phyloP scores from a whole-genome alignment of 2,113 vertebrate genomes.

The Indicator indicator region DNA sequence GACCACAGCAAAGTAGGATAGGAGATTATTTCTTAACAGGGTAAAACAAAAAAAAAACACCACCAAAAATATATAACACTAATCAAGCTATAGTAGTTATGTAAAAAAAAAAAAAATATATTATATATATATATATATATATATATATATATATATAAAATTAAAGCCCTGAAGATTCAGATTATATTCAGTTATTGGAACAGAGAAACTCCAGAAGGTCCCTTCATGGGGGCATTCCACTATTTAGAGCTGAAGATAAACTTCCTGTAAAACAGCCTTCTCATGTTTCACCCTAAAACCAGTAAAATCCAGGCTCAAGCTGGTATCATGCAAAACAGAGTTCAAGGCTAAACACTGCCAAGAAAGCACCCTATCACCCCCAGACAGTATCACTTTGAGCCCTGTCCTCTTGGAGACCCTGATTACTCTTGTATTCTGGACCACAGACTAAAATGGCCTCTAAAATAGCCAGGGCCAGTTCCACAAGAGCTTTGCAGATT shows the following conservation, averaged over 20 bases:
- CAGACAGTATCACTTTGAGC: not conserved
- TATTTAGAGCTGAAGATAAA: not conserved
- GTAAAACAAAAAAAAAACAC: not conserved
- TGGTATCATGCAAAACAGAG: not conserved
- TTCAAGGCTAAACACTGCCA: not conserved
- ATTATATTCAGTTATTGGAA: not conserved
- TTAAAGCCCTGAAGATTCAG: not conserved
- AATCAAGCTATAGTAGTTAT: not conserved
- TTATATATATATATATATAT: too few species aligned
- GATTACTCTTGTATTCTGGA: not conserved
- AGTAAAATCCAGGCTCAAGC: not conserved
- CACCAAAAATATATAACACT: not conserved
- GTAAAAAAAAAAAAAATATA: not conserved
- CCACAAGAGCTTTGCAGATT: constrained; percentile 9
- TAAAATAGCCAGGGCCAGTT: not conserved
- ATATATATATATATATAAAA: too few species aligned
- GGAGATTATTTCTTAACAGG: not conserved
- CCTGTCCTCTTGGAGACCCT: not conserved
- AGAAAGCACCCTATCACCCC: not conserved
- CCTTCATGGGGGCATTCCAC: not conserved
- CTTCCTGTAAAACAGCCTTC: not conserved
- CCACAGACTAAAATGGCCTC: not conserved
- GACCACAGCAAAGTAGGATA: not conserved
- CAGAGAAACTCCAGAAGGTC: not conserved
- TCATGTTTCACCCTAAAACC: not conserved